Evolutionary conservation across 2,113 vertebrate species (phyloP).

Genomic region (Vidua chalybeata): DNA sequence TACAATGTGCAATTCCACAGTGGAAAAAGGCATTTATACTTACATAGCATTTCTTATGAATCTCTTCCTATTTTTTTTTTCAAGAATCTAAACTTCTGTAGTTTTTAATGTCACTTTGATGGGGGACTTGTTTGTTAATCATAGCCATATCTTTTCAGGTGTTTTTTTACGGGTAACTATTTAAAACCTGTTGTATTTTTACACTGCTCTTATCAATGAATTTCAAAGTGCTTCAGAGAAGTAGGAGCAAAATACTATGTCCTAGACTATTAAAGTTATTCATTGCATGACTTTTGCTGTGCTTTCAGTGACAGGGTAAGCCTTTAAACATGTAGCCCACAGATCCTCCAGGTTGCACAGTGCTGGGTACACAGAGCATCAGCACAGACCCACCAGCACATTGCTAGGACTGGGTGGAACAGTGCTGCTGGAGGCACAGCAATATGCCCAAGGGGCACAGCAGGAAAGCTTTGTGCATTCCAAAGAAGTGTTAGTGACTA

Average conservation of each 20-base stretch:
- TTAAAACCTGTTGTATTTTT: neutral
- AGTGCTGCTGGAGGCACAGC: neutral
- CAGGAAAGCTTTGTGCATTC: neutral
- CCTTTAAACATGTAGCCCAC: neutral
- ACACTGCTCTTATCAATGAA: neutral
- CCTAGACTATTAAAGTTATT: neutral
- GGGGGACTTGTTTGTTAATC: neutral
- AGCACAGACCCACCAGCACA: neutral
- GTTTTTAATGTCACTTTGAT: neutral
- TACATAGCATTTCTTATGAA: neutral
- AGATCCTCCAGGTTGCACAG: neutral
- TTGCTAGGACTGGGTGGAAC: neutral
- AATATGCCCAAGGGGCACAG: neutral
- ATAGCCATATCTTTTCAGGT: neutral
- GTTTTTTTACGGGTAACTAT: neutral
- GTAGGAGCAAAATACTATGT: neutral
- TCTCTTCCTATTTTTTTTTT: neutral
- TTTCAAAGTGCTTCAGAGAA: neutral
- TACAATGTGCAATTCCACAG: neutral
- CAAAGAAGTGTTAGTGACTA: neutral
- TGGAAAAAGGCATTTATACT: neutral
- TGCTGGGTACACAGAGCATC: neutral
- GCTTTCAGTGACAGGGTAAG: neutral
- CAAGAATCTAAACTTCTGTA: neutral
- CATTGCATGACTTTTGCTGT: neutral